Evolutionary conservation across 2,113 vertebrate species (phyloP).

Genomic region (Aptenodytes forsteri): DNA sequence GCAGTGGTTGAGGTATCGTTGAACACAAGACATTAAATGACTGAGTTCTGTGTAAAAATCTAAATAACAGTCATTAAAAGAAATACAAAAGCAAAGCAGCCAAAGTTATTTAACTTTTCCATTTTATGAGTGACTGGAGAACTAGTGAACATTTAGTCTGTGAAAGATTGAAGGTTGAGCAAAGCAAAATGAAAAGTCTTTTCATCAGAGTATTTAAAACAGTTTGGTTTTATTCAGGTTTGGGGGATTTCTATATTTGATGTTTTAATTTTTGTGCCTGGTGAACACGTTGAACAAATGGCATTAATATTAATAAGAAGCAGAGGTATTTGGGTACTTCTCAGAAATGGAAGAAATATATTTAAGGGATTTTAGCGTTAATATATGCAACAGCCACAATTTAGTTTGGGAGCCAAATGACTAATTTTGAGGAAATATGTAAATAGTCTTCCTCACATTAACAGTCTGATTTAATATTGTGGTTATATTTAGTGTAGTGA

Average conservation of each 20-base stretch:
- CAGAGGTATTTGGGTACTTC: not conserved
- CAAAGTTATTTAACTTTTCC: not conserved
- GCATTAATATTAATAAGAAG: not conserved
- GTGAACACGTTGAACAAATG: not conserved
- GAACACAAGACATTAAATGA: not conserved
- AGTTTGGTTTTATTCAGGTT: not conserved
- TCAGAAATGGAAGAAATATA: not conserved
- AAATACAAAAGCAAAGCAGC: not conserved
- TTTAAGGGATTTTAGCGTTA: not conserved
- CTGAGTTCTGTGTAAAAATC: not conserved
- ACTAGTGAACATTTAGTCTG: not conserved
- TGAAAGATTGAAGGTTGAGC: not conserved
- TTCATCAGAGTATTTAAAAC: not conserved
- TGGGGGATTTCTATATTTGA: not conserved
- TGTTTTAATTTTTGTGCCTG: not conserved
- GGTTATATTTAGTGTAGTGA: not conserved
- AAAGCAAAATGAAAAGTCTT: not conserved
- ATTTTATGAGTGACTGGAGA: not conserved
- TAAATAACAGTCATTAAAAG: not conserved
- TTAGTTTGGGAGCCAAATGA: not conserved
- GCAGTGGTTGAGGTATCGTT: not conserved
- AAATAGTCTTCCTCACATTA: not conserved
- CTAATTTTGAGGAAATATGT: not conserved
- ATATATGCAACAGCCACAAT: not conserved
- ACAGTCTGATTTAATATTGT: not conserved